These are phyloP conservation scores for Thamnophis sirtalis DNA, from an alignment of 2,113 vertebrate genomes.

Conservation along the genomic window DNA sequence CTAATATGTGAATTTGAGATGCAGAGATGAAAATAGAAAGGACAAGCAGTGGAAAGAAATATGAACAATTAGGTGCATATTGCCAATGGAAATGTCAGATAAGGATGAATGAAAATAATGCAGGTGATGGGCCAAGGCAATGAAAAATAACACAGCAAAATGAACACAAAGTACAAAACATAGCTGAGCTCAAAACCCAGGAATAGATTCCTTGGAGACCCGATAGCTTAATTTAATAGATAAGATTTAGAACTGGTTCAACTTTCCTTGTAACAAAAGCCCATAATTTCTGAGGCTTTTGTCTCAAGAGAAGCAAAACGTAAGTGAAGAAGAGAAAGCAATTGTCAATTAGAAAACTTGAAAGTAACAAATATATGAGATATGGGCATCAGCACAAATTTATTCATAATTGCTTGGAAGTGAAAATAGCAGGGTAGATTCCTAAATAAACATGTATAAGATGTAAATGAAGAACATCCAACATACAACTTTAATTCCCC, in stretches of 20 bases:
- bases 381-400: not conserved
- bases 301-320: not conserved
- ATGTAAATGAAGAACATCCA: not conserved
- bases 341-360: not conserved
- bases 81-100: constrained; percentile 1
- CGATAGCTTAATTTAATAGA: constrained; percentile 12
- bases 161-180: constrained; percentile 9
- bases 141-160: constrained; percentile 9
- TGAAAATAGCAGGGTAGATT: not conserved
- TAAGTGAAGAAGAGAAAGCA: not conserved
- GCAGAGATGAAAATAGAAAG: not conserved
- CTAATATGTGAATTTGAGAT: constrained; percentile 9
- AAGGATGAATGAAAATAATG: constrained; percentile 5
- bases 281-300: constrained; percentile 3
- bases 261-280: constrained; percentile 9
- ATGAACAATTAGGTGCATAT: constrained; percentile 16
- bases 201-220: not conserved
- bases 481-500: not conserved
- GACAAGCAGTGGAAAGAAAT: constrained; percentile 29
- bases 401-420: not conserved
- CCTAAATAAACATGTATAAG: not conserved
- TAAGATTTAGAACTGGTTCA: constrained; percentile 28
- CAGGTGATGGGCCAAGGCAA: not conserved
- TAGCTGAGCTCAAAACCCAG: not conserved
- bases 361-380: not conserved